Conservation (phyloP, 2,797 vertebrate genomes). For the Tapera naevia region DNA sequence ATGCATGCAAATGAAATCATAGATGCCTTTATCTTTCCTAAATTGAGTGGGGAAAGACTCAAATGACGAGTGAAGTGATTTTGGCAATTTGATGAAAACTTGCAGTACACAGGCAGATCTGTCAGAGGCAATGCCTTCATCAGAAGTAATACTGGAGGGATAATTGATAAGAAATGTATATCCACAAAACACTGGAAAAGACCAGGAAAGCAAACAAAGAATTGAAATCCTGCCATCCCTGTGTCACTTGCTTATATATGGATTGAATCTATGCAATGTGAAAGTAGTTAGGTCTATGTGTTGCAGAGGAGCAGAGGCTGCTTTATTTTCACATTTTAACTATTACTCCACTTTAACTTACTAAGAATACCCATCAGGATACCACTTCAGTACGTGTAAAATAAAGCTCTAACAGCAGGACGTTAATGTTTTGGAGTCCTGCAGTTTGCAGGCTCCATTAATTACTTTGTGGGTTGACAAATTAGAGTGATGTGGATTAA, state of each 20-base stretch:
- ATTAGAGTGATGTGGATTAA: not conserved
- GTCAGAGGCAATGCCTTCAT: not conserved
- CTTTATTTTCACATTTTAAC: not conserved
- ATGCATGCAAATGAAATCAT: not conserved
- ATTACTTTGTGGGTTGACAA: not conserved
- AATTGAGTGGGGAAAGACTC: not conserved
- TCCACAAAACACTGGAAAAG: not conserved
- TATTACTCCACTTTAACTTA: not conserved
- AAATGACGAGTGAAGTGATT: conserved; percentile 22
- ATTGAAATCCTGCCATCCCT: not conserved
- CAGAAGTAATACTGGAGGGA: not conserved
- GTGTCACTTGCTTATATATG: not conserved
- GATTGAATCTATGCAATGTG: not conserved
- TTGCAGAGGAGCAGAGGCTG: not conserved
- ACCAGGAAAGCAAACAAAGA: not conserved
- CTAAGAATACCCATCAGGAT: not conserved
- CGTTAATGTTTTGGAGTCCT: not conserved
- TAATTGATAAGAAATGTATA: conserved; percentile 20
- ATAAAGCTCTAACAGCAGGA: not conserved
- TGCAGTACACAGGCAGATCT: not conserved
- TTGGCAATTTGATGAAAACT: not conserved
- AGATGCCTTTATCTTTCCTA: not conserved
- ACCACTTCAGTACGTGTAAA: not conserved
- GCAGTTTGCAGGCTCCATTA: not conserved
- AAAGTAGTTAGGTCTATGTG: not conserved